phyloP scores from a whole-genome alignment of 2,113 vertebrate genomes.

The Larimichthys polyactis region DNA sequence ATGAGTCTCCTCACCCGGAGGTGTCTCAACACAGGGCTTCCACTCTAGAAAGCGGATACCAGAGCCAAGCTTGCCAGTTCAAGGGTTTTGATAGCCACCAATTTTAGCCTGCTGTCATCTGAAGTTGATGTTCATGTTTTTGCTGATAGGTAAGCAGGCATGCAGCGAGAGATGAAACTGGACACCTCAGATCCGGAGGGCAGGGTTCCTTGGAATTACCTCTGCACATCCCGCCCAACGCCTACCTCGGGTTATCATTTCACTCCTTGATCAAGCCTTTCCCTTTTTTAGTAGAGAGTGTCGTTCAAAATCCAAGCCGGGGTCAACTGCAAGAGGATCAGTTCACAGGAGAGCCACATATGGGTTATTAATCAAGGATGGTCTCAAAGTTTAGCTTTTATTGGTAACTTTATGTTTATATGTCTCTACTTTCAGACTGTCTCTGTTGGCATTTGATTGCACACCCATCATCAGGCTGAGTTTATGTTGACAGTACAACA shows the following conservation, averaged over 20 bases:
- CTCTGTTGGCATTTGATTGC: slow-evolving; percentile 23
- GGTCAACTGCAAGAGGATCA: slow-evolving; percentile 52
- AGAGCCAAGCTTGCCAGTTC: slow-evolving; percentile 66
- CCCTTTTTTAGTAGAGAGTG: slow-evolving; percentile 78
- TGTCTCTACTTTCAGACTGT: slow-evolving; percentile 17
- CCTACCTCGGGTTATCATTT: slow-evolving; percentile 74
- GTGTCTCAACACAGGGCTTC: slow-evolving; percentile 62
- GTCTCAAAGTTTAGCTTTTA: slow-evolving; percentile 44
- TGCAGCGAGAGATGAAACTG: slow-evolving; percentile 72
- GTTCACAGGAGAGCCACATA: slow-evolving; percentile 51
- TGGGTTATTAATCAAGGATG: slow-evolving; percentile 68
- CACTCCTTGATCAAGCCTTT: slow-evolving; percentile 78
- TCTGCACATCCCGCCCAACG: slow-evolving; percentile 44
- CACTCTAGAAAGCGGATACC: slow-evolving; percentile 74
- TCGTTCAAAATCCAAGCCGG: slow-evolving; percentile 38
- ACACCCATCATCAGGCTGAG: background rate
- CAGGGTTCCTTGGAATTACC: slow-evolving; percentile 76
- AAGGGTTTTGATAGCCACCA: slow-evolving; percentile 78
- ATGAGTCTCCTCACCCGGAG: slow-evolving; percentile 27
- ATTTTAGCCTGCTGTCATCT: slow-evolving; percentile 83
- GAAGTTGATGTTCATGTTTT: slow-evolving; percentile 82
- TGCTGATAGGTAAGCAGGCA: slow-evolving; percentile 75
- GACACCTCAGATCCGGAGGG: slow-evolving; percentile 76
- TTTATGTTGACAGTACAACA: background rate
- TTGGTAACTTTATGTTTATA: slow-evolving; percentile 36